Base-by-base conservation (phyloP, 2,888 invertebrate species). In the Mesopsocus fuscifrons region DNA sequence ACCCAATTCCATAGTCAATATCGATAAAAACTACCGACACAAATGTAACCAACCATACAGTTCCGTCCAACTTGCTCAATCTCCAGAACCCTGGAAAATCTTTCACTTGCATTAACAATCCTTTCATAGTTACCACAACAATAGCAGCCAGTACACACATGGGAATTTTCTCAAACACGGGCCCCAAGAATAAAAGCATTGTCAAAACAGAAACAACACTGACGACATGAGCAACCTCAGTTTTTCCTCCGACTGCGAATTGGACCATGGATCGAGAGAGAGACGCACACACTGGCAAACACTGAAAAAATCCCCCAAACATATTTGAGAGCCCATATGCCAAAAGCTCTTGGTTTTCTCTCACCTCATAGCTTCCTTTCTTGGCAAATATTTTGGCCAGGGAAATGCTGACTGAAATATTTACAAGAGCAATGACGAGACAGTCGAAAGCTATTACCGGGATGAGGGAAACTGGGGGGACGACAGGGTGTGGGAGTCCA, bases 161-260 rank as follows among this genome's bases (percentile, higher is more conserved):
- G 33, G 92, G 92, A 47, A 92, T 62, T 30, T 74, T 68, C 59
- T 83, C 78, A 58, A 92, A 85, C 59, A 83, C 77, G 22, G 87
- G 87, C 1, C 85, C 91, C 47, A 91, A 70, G 72, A 81, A 82
- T 44, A 91, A 64, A 47, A 92, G 63, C 41, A 91, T 81, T 50
- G 77, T 64, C 3, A 89, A 63, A 13, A 92, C 63, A 17, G 91
- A 65, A 1, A 59, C 34, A 32, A 18, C 31, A 40, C 13, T 31
- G 35, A 41, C 26, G 40, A 41, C 35, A 21, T 18, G 34, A 41
- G 34, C 35, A 43, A 26, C 31, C 26, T 34, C 22, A 0, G 88
- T 85, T 54, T 74, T 79, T 22, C 84, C 82, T 11, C 91, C 91
- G 1, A 18, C 78, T 55, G 74, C 68, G 53, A 79, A 76, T 55